These are phyloP conservation scores for Anagyrus pseudococci DNA, from an alignment of 2,888 invertebrate species.

Conservation along the genomic window DNA sequence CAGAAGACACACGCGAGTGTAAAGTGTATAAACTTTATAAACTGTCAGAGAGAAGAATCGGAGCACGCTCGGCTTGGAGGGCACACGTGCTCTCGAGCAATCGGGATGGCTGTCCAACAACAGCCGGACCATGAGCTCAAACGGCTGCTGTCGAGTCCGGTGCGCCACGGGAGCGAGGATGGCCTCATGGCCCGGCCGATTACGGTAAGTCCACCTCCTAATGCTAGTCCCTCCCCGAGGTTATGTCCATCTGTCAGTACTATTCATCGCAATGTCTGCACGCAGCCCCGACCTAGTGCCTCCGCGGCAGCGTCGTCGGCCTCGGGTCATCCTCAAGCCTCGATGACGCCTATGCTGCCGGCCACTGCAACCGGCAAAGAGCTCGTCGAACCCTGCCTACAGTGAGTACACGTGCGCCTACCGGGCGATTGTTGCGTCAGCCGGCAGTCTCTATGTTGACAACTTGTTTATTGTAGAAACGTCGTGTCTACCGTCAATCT, in stretches of 20 bases:
- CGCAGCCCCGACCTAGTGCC: slow-evolving; percentile 54
- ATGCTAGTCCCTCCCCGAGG: slow-evolving; percentile 5
- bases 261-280: neutral
- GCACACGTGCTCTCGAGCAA: no score
- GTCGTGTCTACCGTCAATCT: slow-evolving; percentile 83
- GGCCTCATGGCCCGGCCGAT: slow-evolving; percentile 56
- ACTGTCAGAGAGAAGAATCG: no score
- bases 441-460: neutral
- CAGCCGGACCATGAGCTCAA: slow-evolving; percentile 51
- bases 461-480: slow-evolving; percentile 66
- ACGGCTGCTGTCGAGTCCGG: slow-evolving; percentile 50
- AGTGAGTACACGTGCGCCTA: no score
- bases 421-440: slow-evolving; percentile 4
- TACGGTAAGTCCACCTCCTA: slow-evolving; percentile 46
- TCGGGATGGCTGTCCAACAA: no score
- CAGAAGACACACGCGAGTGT: no score
- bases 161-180: slow-evolving; percentile 51
- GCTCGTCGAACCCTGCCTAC: slow-evolving; percentile 45
- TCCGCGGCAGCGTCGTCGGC: slow-evolving; percentile 31
- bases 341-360: slow-evolving; percentile 52
- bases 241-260: slow-evolving; percentile 9
- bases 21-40: no score
- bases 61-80: no score
- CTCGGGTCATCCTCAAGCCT: slow-evolving; percentile 47
- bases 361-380: slow-evolving; percentile 32